These are phyloP conservation scores for Manis javanica DNA, from an alignment of 2,797 vertebrate genomes.

Conservation along the genomic window DNA sequence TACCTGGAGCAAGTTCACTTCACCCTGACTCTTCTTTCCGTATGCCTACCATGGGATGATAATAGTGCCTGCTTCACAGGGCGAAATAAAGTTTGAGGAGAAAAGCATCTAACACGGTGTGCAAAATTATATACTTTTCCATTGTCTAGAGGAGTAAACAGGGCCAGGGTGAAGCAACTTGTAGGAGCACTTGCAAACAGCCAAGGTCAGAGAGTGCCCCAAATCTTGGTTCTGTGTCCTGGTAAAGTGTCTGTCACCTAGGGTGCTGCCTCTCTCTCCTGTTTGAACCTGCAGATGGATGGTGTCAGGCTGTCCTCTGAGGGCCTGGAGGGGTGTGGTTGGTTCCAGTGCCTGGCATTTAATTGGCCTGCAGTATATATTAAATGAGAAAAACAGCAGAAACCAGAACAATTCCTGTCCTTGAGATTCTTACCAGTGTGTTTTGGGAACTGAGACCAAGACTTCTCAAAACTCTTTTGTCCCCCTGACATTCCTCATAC, in stretches of 20 bases:
- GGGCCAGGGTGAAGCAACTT: not conserved
- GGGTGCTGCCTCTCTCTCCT: not conserved
- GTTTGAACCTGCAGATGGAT: not conserved
- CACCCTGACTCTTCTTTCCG: not conserved
- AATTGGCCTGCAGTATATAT: not conserved
- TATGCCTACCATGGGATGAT: not conserved
- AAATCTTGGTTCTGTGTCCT: not conserved
- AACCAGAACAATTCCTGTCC: not conserved
- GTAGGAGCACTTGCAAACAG: not conserved
- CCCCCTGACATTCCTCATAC: no score
- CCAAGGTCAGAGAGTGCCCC: not conserved
- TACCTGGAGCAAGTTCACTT: slow-evolving; percentile 28
- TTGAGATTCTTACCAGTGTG: not conserved
- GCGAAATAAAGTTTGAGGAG: not conserved
- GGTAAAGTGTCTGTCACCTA: not conserved
- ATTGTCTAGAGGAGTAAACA: not conserved
- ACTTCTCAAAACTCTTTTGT: not conserved
- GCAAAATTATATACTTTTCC: not conserved
- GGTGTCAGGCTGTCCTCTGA: not conserved
- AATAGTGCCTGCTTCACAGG: not conserved
- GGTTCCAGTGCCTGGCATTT: not conserved
- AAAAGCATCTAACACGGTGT: not conserved
- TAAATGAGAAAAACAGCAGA: not conserved
- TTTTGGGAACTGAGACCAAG: not conserved
- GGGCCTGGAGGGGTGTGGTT: not conserved